Evolutionary conservation across 2,797 vertebrate species (phyloP).

Genomic region (Protonibea diacanthus): DNA sequence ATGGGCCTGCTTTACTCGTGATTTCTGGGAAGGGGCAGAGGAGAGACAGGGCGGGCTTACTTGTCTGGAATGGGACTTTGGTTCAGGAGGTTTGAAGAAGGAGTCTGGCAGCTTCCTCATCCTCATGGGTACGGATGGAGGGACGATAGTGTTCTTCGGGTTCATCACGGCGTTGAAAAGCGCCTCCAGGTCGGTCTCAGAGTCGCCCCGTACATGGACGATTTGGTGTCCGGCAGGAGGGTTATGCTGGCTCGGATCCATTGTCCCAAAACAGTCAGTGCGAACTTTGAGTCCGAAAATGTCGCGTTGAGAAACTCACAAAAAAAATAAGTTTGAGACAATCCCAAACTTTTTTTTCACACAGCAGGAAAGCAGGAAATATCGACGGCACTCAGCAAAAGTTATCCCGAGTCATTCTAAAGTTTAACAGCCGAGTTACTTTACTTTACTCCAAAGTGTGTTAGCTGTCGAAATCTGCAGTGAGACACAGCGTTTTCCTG

Average conservation of each 20-base stretch:
- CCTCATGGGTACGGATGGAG: slow-evolving; percentile 95
- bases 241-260: slow-evolving; percentile 89
- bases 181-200: slow-evolving; percentile 96
- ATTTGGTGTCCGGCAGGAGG: slow-evolving; percentile 95
- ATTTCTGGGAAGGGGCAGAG: slow-evolving; percentile 60
- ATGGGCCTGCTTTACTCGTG: slow-evolving; percentile 55
- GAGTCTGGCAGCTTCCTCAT: slow-evolving; percentile 97
- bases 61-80: slow-evolving; percentile 97
- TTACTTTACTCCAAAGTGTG: slow-evolving; percentile 53
- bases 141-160: slow-evolving; percentile 93
- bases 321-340: slow-evolving; percentile 36
- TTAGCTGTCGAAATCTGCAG: slow-evolving; percentile 79
- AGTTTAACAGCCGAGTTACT: slow-evolving; percentile 38
- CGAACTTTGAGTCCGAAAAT: slow-evolving; percentile 57
- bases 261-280: slow-evolving; percentile 66
- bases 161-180: slow-evolving; percentile 99
- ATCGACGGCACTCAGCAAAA: slow-evolving; percentile 71
- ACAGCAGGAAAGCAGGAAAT: slow-evolving; percentile 62
- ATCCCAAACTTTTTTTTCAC: slow-evolving; percentile 59
- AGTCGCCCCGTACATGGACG: slow-evolving; percentile 96
- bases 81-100: slow-evolving; percentile 98
- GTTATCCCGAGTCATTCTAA: slow-evolving; percentile 76
- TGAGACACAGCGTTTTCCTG: slow-evolving; percentile 64
- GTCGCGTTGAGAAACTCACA: slow-evolving; percentile 22
- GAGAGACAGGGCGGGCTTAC: slow-evolving; percentile 83